These are phyloP conservation scores for Brachystomella parvula DNA, from an alignment of 1,140 invertebrate genomes.

Conservation along the genomic window DNA sequence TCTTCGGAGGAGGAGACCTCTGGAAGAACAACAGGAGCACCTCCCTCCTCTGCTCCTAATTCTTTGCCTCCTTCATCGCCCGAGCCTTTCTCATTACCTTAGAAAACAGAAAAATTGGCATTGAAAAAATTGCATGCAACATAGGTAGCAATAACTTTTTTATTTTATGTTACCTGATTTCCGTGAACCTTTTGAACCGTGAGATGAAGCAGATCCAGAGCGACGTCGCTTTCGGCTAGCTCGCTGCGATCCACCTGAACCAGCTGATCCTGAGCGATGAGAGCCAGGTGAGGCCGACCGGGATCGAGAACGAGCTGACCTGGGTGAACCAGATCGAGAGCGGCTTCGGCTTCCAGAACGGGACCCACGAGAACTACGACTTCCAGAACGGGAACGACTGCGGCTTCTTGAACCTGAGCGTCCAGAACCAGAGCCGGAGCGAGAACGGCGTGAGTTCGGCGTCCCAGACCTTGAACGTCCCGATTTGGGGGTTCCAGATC, in stretches of 20 bases:
- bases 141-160: neutral
- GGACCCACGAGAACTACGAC: slow-evolving; percentile 6
- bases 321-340: slow-evolving; percentile 8
- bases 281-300: neutral
- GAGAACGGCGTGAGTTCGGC: slow-evolving; percentile 20
- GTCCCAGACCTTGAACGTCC: slow-evolving; percentile 30
- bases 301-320: neutral
- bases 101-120: neutral
- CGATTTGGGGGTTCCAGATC: neutral
- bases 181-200: neutral
- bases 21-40: slow-evolving; percentile 10
- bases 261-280: neutral
- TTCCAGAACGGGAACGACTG: slow-evolving; percentile 43
- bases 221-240: neutral
- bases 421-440: slow-evolving; percentile 42
- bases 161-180: neutral
- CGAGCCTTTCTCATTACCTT: slow-evolving; percentile 21
- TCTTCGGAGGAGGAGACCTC: slow-evolving; percentile 33
- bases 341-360: slow-evolving; percentile 18
- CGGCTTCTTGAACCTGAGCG: slow-evolving; percentile 34
- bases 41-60: slow-evolving; percentile 36
- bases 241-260: neutral
- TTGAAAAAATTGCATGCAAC: neutral
- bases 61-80: slow-evolving; percentile 36
- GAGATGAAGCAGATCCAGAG: slow-evolving; percentile 15